A percentile compares a stretch with the other conserved stretches of the same genome.
Evolutionary conservation across 1,140 invertebrate genomes (phyloP).

Genomic region (Chlorops oryzae): DNA sequence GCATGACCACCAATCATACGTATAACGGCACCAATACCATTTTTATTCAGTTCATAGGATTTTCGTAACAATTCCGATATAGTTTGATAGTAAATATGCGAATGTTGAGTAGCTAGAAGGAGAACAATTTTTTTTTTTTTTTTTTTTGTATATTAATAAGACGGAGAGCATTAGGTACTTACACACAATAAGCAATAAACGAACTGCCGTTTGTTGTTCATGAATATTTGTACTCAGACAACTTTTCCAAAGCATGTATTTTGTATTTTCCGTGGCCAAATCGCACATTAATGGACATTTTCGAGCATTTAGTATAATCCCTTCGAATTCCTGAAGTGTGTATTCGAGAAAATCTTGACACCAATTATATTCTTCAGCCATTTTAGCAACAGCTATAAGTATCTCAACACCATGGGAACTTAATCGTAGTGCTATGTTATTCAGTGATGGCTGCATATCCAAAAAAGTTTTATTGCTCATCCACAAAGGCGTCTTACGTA

Average conservation of each 20-base stretch:
- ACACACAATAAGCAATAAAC: constrained; percentile 44
- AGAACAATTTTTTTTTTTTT: neutral
- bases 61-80: constrained; percentile 39
- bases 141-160: neutral
- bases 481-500: constrained; percentile 36
- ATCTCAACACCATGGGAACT: constrained; percentile 34
- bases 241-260: constrained; percentile 40
- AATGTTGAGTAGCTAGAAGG: constrained; percentile 36
- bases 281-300: constrained; percentile 37
- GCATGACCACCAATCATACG: constrained; percentile 47
- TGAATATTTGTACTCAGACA: constrained; percentile 35
- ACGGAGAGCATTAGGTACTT: constrained; percentile 14
- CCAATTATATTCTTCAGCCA: constrained; percentile 38
- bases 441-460: constrained; percentile 42
- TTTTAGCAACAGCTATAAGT: constrained; percentile 30
- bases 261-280: constrained; percentile 35
- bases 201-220: constrained; percentile 51
- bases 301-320: constrained; percentile 35
- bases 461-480: constrained; percentile 37
- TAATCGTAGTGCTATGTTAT: constrained; percentile 34
- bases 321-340: constrained; percentile 49
- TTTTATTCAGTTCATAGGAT: constrained; percentile 29
- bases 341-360: constrained; percentile 51
- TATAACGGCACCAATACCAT: constrained; percentile 49
- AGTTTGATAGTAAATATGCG: constrained; percentile 43